A percentile compares a stretch with the other conserved stretches of the same genome.
These are phyloP conservation scores for Neodiprion fabricii DNA, from an alignment of 1,140 invertebrate species.

Conservation along the genomic window DNA sequence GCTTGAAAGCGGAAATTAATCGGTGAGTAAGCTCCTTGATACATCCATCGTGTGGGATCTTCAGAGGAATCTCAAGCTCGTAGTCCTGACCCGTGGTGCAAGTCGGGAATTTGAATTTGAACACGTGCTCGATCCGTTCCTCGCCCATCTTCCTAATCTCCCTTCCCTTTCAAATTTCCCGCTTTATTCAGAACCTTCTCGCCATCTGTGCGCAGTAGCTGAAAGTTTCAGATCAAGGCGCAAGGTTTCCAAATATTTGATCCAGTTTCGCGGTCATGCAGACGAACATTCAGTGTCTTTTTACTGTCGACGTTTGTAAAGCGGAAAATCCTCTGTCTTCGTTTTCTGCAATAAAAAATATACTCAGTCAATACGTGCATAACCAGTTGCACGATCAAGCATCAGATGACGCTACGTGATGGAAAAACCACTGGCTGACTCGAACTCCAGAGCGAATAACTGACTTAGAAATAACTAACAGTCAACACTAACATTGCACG, in stretches of 20 bases:
- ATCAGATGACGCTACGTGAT: too few species aligned
- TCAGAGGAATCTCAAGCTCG: slow-evolving; percentile 67
- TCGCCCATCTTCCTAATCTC: slow-evolving; percentile 39
- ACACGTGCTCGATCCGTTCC: slow-evolving; percentile 59
- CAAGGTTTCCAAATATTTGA: neutral
- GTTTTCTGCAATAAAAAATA: too few species aligned
- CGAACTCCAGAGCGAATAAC: too few species aligned
- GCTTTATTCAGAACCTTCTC: neutral
- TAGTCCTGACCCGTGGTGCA: slow-evolving; percentile 66
- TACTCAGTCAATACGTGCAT: too few species aligned
- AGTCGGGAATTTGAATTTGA: slow-evolving; percentile 66
- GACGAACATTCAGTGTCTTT: neutral
- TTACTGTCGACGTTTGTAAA: too few species aligned
- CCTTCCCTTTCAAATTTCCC: neutral
- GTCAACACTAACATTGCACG: too few species aligned
- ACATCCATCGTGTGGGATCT: slow-evolving; percentile 67
- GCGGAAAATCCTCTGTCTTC: too few species aligned
- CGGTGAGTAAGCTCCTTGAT: slow-evolving; percentile 71
- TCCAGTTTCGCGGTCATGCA: neutral
- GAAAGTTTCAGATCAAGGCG: neutral
- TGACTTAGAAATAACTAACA: too few species aligned
- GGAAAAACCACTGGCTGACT: too few species aligned
- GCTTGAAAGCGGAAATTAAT: slow-evolving; percentile 72
- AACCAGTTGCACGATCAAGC: too few species aligned
- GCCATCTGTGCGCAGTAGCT: neutral